Evolutionary conservation across 2,797 vertebrate species (phyloP).

Genomic region (Hybognathus amarus): DNA sequence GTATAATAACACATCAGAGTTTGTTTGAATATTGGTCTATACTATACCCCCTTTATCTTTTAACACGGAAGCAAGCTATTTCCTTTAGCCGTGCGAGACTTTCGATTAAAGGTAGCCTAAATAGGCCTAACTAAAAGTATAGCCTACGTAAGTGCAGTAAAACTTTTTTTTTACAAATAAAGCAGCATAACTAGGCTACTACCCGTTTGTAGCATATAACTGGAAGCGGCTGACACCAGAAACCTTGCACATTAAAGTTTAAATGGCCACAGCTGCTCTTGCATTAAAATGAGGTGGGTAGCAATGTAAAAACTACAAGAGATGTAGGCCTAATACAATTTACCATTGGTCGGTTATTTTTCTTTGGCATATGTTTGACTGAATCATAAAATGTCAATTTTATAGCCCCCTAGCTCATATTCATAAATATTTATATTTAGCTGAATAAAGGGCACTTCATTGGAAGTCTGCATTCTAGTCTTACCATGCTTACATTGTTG

Average conservation of each 20-base stretch:
- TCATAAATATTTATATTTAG: background rate
- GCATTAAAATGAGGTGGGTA: background rate
- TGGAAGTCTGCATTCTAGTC: background rate
- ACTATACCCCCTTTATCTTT: background rate
- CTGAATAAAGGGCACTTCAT: background rate
- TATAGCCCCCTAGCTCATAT: background rate
- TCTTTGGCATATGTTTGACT: background rate
- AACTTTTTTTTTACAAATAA: background rate
- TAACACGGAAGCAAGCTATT: background rate
- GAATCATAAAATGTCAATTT: conserved; percentile 2
- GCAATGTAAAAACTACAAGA: background rate
- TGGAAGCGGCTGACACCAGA: background rate
- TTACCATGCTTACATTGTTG: background rate
- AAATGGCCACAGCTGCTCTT: background rate
- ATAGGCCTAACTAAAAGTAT: background rate
- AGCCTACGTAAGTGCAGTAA: background rate
- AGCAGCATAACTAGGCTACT: too few relatives aligned
- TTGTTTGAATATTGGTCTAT: background rate
- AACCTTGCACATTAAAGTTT: background rate
- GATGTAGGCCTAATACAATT: background rate
- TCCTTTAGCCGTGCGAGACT: background rate
- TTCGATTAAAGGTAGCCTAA: background rate
- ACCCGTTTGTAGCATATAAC: background rate
- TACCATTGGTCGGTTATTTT: background rate
- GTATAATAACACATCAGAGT: background rate